phyloP scores from a whole-genome alignment of 2,797 vertebrate genomes.

The Helarctos malayanus region DNA sequence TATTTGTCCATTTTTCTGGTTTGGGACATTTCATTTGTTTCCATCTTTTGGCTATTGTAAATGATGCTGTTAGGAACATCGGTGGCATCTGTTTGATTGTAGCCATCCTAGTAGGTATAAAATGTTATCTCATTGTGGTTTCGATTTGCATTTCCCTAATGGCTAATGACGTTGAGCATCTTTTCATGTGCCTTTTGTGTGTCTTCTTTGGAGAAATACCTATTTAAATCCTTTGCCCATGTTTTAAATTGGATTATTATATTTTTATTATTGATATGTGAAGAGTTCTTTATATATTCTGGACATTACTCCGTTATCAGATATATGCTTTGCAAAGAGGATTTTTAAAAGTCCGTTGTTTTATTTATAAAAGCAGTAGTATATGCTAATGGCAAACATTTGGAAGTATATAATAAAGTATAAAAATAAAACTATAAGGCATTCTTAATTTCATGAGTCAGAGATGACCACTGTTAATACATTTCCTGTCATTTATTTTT shows the following conservation, averaged over 20 bases:
- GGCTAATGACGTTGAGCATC: conserved; percentile 37
- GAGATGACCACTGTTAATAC: conserved; percentile 37
- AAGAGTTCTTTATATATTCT: conserved; percentile 42
- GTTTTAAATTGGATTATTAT: conserved; percentile 39
- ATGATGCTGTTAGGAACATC: neutral
- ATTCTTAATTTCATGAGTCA: conserved; percentile 46
- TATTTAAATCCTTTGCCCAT: conserved; percentile 38
- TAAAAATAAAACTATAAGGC: conserved; percentile 16
- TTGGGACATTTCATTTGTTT: conserved; percentile 34
- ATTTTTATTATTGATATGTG: conserved; percentile 53
- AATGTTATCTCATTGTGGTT: neutral
- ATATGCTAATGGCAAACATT: conserved; percentile 20
- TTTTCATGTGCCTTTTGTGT: conserved; percentile 27
- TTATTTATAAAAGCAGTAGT: conserved; percentile 46
- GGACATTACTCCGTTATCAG: neutral
- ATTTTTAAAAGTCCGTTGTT: conserved; percentile 36
- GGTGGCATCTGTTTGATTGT: conserved; percentile 8
- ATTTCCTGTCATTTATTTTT: conserved; percentile 52
- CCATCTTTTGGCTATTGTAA: conserved; percentile 1
- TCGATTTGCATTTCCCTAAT: conserved; percentile 43
- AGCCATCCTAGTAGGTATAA: neutral
- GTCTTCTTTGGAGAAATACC: conserved; percentile 49
- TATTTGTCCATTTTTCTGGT: conserved; percentile 36
- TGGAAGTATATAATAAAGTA: conserved; percentile 46
- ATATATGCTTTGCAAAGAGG: conserved; percentile 11